Base-by-base conservation (phyloP, 2,888 invertebrate species). In the Pterobdella sp. region DNA sequence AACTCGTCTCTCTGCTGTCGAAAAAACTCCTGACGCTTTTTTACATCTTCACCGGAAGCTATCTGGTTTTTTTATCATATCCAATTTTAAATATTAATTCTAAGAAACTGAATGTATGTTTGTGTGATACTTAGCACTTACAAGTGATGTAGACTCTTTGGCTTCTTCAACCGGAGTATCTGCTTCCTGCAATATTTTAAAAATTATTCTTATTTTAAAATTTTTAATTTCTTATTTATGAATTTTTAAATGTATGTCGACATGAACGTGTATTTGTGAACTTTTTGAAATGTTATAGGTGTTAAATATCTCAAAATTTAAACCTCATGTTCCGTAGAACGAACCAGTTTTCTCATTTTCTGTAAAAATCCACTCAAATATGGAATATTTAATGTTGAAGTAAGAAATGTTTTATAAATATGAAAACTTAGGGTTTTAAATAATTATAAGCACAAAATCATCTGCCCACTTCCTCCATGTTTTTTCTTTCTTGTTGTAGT, bases 1-100 rank as follows among this genome's bases (percentile, higher is more conserved):
- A 96, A 87, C 81, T 94, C 93, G 83, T 95, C 95, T 34, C 95
- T 87, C 82, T 95, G 94, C 75, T 90, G 89, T 72, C 90, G 88
- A 73, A 96, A 85, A 83, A 94, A 95, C 77, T 90, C 89, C 80
- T 93, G 91, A 0, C 95, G 87, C 73, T 88, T 88, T 75, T 88
- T 87, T 67, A 94, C 85, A 78, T 93, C 93, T 14, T 79, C 78
- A 18, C 74, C 72, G n/a, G n/a, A n/a, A n/a, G n/a, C n/a, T n/a
- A n/a, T n/a, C n/a, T n/a, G 22, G 52, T 49, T 22, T 49, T 18
- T 22, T 18, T 18, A 22, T 49, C 22, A 22, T 18, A 49, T 49
- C 22, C 14, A 49, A 22, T 18, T 49, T 49, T 18, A 14, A 18
- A 49, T 49, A 49, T 14, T 49, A 49, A 49, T 18, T 14, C 14